Evolutionary conservation across 2,888 invertebrate species (phyloP), one percentile per base, ranked within the genome.

Genomic region (Romanomermis culicivorax): DNA sequence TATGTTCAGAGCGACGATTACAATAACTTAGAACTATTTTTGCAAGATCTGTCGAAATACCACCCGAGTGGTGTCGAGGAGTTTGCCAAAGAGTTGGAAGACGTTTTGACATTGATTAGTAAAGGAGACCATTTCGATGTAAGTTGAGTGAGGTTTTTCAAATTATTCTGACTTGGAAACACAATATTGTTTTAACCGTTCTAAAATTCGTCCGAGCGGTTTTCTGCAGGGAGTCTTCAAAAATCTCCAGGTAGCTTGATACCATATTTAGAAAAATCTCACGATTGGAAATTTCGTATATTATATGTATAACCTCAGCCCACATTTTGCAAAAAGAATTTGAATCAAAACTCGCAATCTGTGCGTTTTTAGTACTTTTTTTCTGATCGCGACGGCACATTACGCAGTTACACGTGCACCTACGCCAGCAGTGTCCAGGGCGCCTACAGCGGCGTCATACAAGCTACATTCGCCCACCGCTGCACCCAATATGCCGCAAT

Each of bases 401-500:
- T 67, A 29, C 68, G 68, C 54, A 61, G 62, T 27, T 68, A 67
- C 57, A 60, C 62, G 4, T 68, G 68, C 58, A 63, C 63, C 20
- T 67, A 67, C 58, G 61, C 65, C 11, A 64, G 66, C 29, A 60
- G 60, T 52, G 63, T 67, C 42, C 67, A 67, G 53, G 68, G 68
- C 0, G 66, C 67, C 1, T 67, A 67, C 59, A 64, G 65, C 14
- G 67, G 66, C 52, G 67, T 67, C 42, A 67, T 67, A 57, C 67
- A 67, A 63, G 62, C 65, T 25, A 64, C 64, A 58, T 65, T 65
- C 56, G 65, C 65, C 29, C 61, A 65, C 23, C 59, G 67, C 4
- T 67, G 67, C 56, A 67, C 67, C 17, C 68, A 68, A 56, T 64
- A 64, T 1, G 64, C 64, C 53, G 63, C 65, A 23, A 67, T 67